Conservation (phyloP, 2,113 vertebrate genomes). For the Nycticryphes semicollaris region DNA sequence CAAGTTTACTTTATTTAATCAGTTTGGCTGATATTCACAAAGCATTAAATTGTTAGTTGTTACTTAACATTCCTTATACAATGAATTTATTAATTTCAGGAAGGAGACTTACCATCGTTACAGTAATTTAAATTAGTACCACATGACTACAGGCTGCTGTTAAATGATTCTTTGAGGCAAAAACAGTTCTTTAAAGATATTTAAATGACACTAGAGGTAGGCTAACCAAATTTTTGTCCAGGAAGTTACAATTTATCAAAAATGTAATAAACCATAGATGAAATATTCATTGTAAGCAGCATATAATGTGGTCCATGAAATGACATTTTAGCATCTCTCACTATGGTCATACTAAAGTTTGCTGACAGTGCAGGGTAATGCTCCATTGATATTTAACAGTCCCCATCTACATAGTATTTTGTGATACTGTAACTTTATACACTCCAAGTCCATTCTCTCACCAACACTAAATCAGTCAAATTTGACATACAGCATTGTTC, state of each 20-base stretch:
- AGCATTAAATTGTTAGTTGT: conserved; percentile 83
- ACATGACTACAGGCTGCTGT: conserved; percentile 74
- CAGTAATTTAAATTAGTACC: conserved; percentile 81
- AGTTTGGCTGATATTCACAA: conserved; percentile 80
- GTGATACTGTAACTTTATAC: conserved; percentile 31
- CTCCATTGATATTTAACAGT: conserved; percentile 72
- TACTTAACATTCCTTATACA: conserved; percentile 87
- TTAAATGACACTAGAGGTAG: conserved; percentile 60
- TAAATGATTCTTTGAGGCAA: conserved; percentile 73
- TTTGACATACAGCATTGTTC: background rate
- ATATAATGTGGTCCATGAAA: conserved; percentile 73
- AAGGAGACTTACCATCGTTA: conserved; percentile 77
- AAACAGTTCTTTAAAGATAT: conserved; percentile 66
- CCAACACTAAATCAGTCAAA: conserved; percentile 42
- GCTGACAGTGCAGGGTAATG: conserved; percentile 72
- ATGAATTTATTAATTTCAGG: conserved; percentile 84
- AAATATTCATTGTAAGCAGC: conserved; percentile 69
- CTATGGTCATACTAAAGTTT: conserved; percentile 47
- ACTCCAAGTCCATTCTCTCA: background rate
- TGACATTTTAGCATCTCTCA: conserved; percentile 67
- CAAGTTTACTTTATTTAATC: conserved; percentile 79
- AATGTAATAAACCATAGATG: conserved; percentile 67
- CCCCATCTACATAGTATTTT: conserved; percentile 20
- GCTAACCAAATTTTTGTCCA: conserved; percentile 69
- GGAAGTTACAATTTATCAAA: conserved; percentile 75